A percentile compares a stretch with the other conserved stretches of the same genome.
Conservation (phyloP, 2,113 vertebrate genomes). For the Sterrhoptilus dennistouni region DNA sequence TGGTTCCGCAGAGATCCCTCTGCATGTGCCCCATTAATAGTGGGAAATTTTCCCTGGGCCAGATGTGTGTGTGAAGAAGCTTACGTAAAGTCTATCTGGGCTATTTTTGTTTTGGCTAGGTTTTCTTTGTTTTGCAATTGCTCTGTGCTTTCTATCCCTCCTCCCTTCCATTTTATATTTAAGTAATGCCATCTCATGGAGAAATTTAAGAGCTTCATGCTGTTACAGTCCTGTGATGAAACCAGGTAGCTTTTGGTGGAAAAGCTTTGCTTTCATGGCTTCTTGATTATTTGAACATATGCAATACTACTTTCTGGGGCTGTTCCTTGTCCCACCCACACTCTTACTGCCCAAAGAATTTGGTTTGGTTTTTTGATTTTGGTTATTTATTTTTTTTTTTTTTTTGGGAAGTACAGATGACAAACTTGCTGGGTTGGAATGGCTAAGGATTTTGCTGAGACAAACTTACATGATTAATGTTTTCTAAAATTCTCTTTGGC, state of each 20-base stretch:
- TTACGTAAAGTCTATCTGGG: not conserved
- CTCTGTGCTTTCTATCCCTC: not conserved
- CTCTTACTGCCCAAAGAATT: not conserved
- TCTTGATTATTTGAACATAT: not conserved
- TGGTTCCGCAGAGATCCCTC: not conserved
- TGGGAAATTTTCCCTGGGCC: not conserved
- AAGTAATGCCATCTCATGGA: conserved; percentile 46
- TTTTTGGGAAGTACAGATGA: not conserved
- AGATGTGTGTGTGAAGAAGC: not conserved
- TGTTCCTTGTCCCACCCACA: not conserved
- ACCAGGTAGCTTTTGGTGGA: not conserved
- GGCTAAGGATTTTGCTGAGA: not conserved
- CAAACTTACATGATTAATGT: not conserved
- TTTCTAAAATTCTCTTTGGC: not conserved
- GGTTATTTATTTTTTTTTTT: no score
- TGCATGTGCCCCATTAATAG: not conserved
- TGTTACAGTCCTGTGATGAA: not conserved
- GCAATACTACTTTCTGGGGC: not conserved
- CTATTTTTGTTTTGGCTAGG: not conserved
- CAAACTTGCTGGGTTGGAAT: not conserved
- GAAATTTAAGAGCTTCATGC: conserved; percentile 5
- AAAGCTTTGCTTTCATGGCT: not conserved
- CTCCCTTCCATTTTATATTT: not conserved
- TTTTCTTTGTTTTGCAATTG: not conserved
- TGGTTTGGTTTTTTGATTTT: not conserved